These are phyloP conservation scores for human (Homo sapiens) DNA, from an alignment of 2,113 vertebrate species.

Conservation along the genomic window DNA sequence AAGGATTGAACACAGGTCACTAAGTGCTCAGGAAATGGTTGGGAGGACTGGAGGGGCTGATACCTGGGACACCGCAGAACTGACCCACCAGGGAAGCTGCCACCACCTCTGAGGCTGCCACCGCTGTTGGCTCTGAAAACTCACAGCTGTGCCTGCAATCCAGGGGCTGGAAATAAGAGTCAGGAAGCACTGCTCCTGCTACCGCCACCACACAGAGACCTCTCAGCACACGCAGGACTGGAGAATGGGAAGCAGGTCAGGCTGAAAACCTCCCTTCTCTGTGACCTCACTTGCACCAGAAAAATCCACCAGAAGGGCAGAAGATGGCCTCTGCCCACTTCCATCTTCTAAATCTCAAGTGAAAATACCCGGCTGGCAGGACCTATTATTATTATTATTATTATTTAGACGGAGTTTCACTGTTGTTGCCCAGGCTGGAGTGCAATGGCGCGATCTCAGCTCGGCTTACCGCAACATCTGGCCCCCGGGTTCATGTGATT, in stretches of 20 bases:
- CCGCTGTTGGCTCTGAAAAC: neutral
- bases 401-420: no score
- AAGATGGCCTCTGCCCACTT: no score
- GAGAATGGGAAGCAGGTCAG: rapidly evolving
- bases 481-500: rapidly evolving
- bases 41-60: neutral
- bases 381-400: no score
- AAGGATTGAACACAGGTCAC: neutral
- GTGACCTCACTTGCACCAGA: neutral
- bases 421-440: no score
- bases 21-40: neutral
- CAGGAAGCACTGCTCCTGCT: neutral
- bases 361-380: rapidly evolving
- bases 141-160: rapidly evolving
- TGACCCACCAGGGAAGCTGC: neutral
- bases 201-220: no score
- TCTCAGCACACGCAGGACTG: neutral
- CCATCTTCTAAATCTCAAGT: neutral
- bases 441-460: no score
- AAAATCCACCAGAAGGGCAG: neutral
- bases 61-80: neutral
- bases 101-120: neutral
- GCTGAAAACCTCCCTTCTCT: neutral
- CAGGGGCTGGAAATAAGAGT: no score
- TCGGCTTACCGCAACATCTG: no score